Conservation (phyloP, 2,888 invertebrate genomes). For the Torymus texanus region DNA sequence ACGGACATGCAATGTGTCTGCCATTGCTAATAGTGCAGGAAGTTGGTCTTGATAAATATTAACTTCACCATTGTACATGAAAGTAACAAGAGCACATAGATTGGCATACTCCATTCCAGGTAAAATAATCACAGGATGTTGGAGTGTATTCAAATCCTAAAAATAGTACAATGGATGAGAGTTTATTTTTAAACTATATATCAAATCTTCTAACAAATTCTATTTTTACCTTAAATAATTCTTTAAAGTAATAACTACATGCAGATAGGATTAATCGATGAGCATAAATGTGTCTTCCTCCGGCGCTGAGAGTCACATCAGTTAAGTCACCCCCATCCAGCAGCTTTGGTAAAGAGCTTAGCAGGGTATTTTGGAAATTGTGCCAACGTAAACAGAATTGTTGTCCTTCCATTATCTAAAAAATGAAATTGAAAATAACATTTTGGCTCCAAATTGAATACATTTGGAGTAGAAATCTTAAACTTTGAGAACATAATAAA, state of each 20-base stretch:
- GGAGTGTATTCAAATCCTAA: constrained; percentile 83
- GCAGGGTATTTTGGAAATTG: constrained; percentile 85
- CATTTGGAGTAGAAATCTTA: background rate
- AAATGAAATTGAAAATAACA: constrained; percentile 61
- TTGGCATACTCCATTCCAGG: constrained; percentile 84
- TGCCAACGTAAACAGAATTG: constrained; percentile 92
- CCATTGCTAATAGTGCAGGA: constrained; percentile 85
- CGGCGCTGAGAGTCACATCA: constrained; percentile 91
- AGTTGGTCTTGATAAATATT: constrained; percentile 88
- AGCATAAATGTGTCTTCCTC: constrained; percentile 88
- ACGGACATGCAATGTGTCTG: constrained; percentile 87
- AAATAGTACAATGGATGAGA: constrained; percentile 57
- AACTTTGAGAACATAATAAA: too few relatives aligned
- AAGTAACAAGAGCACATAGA: constrained; percentile 85
- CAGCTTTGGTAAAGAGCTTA: constrained; percentile 86
- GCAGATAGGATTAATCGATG: constrained; percentile 91
- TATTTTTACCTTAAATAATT: constrained; percentile 84
- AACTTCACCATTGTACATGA: constrained; percentile 93
- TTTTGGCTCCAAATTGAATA: background rate
- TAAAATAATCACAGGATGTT: constrained; percentile 84
- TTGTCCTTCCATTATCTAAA: constrained; percentile 79
- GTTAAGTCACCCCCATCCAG: constrained; percentile 88
- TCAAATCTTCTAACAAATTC: background rate
- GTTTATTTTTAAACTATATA: background rate
- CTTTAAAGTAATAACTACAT: constrained; percentile 93